Base-by-base conservation (phyloP, 2,888 invertebrate species). In the Orthosia cruda region DNA sequence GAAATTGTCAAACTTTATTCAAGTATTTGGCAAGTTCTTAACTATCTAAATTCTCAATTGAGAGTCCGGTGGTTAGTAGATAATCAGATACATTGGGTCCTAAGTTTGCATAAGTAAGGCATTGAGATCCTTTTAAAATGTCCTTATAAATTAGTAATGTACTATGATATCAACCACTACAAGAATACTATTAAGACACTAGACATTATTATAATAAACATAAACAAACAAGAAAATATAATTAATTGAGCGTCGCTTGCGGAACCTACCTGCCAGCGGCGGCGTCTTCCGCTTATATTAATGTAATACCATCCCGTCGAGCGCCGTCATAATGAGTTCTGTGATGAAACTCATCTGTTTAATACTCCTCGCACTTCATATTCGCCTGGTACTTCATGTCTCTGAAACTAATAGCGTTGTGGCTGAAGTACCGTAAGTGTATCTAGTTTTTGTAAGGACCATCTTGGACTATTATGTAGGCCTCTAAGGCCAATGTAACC, bases 271-370 rank as follows among this genome's bases (percentile, higher is more conserved):
- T 57, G 81, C 50, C 61, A 20, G 11, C 57, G 61, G 47, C 66
- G 47, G 64, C 20, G 58, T 67, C 32, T 80, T 68, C 61, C 49
- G 40, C 66, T 49, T 61, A 57, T 83, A 75, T 68, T 83, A 79
- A 66, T 78, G 57, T 74, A 63, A 74, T 63, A 72, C 52, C 62
- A 67, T 75, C 80, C 47, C 59, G 54, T 65, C 23, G 63, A 66
- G 84, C 45, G 61, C 58, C 58, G 65, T 52, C 81, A 58, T 82
- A 84, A 81, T 84, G 81, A 82, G 81, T 57, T 84, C 58, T 59
- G 57, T 84, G 81, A 84, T 75, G 76, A 81, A 81, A 50, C 54
- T 65, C 67, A 55, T 84, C 55, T 65, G 23, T 81, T 52, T 68
- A 54, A 62, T 62, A 61, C 81, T 84, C 55, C 49, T 59, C 61